phyloP scores from a whole-genome alignment of 2,888 invertebrate genomes.

The Cerastis leucographa region DNA sequence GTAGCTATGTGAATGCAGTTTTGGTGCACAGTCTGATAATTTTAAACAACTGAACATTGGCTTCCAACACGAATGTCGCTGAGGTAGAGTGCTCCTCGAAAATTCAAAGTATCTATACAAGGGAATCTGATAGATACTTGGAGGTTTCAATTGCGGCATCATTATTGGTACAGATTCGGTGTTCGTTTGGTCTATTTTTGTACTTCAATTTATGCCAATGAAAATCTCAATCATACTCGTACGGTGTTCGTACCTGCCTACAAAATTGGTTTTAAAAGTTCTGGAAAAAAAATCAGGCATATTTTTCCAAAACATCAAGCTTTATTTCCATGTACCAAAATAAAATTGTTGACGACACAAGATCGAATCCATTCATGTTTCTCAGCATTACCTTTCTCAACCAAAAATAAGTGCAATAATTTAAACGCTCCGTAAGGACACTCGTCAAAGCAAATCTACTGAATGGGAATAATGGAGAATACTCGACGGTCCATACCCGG shows the following conservation, averaged over 20 bases:
- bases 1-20: slow-evolving; percentile 1
- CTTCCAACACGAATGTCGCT: slow-evolving; percentile 15
- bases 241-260: not conserved
- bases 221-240: not conserved
- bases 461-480: slow-evolving; percentile 88
- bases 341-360: slow-evolving; percentile 4
- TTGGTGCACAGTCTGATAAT: slow-evolving; percentile 31
- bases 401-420: slow-evolving; percentile 78
- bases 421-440: slow-evolving; percentile 85
- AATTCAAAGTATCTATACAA: slow-evolving; percentile 15
- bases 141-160: slow-evolving; percentile 29
- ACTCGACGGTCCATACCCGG: slow-evolving; percentile 82
- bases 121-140: slow-evolving; percentile 39
- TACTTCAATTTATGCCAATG: not conserved
- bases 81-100: slow-evolving; percentile 40
- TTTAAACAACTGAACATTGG: slow-evolving; percentile 44
- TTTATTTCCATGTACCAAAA: not conserved
- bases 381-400: slow-evolving; percentile 61
- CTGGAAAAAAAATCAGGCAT: not conserved
- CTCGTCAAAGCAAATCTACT: slow-evolving; percentile 86
- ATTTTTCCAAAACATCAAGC: no score
- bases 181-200: not conserved
- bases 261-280: not conserved
- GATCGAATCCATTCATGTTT: slow-evolving; percentile 45
- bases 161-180: slow-evolving; percentile 32